Evolutionary conservation across 2,888 invertebrate species (phyloP), one percentile per base, ranked within the genome.

Genomic region (Pantelozetes paolii): DNA sequence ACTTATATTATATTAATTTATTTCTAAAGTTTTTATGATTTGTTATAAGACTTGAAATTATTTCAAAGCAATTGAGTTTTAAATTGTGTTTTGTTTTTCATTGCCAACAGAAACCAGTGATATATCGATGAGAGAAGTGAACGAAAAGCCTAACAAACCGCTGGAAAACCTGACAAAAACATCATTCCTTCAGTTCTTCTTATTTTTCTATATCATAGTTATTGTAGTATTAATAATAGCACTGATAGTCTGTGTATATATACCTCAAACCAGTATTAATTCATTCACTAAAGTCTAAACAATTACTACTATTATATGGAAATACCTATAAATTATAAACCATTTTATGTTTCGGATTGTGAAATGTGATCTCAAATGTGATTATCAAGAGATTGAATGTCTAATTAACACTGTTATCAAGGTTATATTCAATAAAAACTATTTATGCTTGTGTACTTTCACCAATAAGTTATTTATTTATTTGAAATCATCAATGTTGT

Each of bases 51-150:
- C 26, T 5, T 6, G 15, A 23, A 57, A 57, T 15, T 23, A 6
- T 23, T 57, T 57, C 11, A 11, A 57, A 57, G 26, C 13, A 23
- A 57, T 26, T 57, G 23, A 23, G 3, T 57, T 57, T 57, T 20
- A 57, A 57, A 57, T 20, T 26, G 2, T 28, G 8, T 30, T 59
- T 5, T 30, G 28, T 32, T 59, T 30, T 59, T 28, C 13, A 20
- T 8, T 3, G 3, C 5, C 6, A 8, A 20, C 30, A 59, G 59
- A 59, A 30, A 59, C 59, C 13, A 18, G 11, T 18, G 59, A 59
- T 59, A 59, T 59, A 59, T 59, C 59, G 15, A 28, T 59, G 59
- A 30, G 15, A 59, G 59, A 59, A 30, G 15, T 59, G 30, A 18
- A 59, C 23, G 6, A 28, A 9, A 59, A 30, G 18, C 2, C 28